Base-by-base conservation (phyloP, 2,888 invertebrate species). In the Halictus quadricinctus region DNA sequence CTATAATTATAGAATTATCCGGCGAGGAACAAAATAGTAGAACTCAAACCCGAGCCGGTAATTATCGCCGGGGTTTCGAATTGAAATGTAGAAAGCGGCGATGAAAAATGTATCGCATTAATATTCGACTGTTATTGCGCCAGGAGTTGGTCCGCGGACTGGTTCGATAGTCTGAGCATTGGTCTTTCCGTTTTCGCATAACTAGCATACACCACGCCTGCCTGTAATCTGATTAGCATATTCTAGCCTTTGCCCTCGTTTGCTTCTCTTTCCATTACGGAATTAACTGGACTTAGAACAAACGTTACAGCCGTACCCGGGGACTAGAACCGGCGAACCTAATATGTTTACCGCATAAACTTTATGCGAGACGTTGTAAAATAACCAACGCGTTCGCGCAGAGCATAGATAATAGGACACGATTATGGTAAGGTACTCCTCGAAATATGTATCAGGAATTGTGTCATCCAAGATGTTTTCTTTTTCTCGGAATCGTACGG, bases 171-270 rank as follows among this genome's bases (percentile, higher is more conserved):
- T 48, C 60, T 18, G 25, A 13, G n/a, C 58, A 72, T 13, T 12
- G 73, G 69, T 84, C 83, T 83, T 83, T 83, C 74, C 74, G 75
- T 79, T 84, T 84, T 79, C 84, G 77, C 79, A 70, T 77, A 83
- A 83, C 82, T 43, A 64, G 73, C 74, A 1, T 50, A 18, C 66
- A 72, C 50, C 72, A 72, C 84, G 64, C 84, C 79, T 75, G 79
- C 66, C 25, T 8, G 46, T 84, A 83, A 84, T 79, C 84, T 76
- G 84, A 84, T 84, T 84, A 84, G 84, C 84, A 84, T 84, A 84
- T 84, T n/a, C 75, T 79, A 76, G 84, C 76, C 72, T 83, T 84
- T 84, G 84, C 76, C 76, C 84, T 79, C 66, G 50, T 72, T 72
- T 64, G 29, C 25, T 43, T n/a, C 75, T 72, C 66, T 76, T 75